These are phyloP conservation scores for Drosophila parthenogenetica DNA, from an alignment of 2,888 invertebrate species.

Conservation along the genomic window DNA sequence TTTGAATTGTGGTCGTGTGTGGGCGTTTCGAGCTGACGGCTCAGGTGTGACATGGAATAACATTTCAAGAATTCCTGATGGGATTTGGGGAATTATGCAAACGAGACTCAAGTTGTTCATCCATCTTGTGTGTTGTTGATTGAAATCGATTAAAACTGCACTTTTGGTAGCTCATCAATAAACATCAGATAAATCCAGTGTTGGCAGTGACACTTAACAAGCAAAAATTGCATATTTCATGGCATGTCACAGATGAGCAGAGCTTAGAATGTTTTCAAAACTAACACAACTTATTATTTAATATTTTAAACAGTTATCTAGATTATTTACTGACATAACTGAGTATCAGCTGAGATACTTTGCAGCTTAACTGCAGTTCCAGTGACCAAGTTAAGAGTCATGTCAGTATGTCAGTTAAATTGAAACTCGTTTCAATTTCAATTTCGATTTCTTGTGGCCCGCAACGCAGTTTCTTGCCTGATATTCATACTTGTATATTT, in stretches of 20 bases:
- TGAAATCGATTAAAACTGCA: conserved; percentile 11
- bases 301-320: background rate
- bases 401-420: conserved; percentile 32
- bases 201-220: conserved; percentile 38
- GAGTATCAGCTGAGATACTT: conserved; percentile 1
- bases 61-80: conserved; percentile 40
- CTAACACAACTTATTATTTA: background rate
- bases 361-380: conserved; percentile 31
- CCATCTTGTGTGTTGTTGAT: conserved; percentile 57
- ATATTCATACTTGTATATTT: conserved; percentile 47
- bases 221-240: conserved; percentile 35
- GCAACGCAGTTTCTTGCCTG: conserved; percentile 48
- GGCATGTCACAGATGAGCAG: conserved; percentile 1
- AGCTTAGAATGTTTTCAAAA: background rate
- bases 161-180: conserved; percentile 57
- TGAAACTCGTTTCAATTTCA: conserved; percentile 70
- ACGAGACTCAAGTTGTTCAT: background rate
- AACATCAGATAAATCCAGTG: conserved; percentile 40
- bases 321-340: background rate
- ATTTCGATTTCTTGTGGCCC: conserved; percentile 54
- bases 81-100: conserved; percentile 5
- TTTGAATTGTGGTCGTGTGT: conserved; percentile 29
- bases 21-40: conserved; percentile 18
- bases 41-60: conserved; percentile 28
- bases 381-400: conserved; percentile 67